A percentile compares a stretch with the other conserved stretches of the same genome.
Evolutionary conservation across 1,140 invertebrate species (phyloP).

Genomic region (Lanistes nyassanus): DNA sequence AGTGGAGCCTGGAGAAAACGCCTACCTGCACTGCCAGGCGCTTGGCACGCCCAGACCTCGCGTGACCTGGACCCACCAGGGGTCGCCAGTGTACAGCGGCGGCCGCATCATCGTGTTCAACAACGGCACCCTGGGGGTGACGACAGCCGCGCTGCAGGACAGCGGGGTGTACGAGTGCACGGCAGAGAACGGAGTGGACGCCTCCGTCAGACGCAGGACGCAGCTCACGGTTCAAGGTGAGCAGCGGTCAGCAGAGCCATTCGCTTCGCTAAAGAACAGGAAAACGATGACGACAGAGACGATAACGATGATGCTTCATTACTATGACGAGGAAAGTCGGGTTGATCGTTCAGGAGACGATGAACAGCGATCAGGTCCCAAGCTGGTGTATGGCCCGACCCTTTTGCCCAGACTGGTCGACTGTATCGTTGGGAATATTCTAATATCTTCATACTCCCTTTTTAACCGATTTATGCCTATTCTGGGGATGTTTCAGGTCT

Average conservation of each 20-base stretch:
- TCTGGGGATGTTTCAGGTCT: too few relatives aligned
- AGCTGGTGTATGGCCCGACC: too few relatives aligned
- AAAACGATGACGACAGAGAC: too few relatives aligned
- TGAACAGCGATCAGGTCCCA: too few relatives aligned
- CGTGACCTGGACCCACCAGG: conserved; percentile 32
- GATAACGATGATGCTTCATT: too few relatives aligned
- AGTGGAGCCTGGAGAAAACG: conserved; percentile 39
- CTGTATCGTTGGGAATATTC: too few relatives aligned
- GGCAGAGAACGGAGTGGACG: conserved; percentile 46
- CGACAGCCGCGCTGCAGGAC: conserved; percentile 29
- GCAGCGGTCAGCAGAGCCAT: neutral
- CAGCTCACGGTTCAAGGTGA: conserved; percentile 39
- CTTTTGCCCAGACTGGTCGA: too few relatives aligned
- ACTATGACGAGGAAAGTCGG: too few relatives aligned
- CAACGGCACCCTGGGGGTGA: conserved; percentile 50
- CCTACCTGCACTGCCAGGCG: conserved; percentile 51
- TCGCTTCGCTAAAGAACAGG: too few relatives aligned
- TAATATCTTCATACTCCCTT: too few relatives aligned
- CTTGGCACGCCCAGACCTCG: conserved; percentile 39
- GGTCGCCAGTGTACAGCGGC: neutral
- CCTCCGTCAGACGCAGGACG: conserved; percentile 28
- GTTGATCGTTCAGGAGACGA: too few relatives aligned
- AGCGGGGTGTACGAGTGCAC: conserved; percentile 43
- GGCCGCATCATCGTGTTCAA: conserved; percentile 33
- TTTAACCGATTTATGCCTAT: too few relatives aligned